Evolutionary conservation across 2,113 vertebrate genomes (phyloP), one percentile per base, ranked within the genome.

Genomic region (Centropus bengalensis): DNA sequence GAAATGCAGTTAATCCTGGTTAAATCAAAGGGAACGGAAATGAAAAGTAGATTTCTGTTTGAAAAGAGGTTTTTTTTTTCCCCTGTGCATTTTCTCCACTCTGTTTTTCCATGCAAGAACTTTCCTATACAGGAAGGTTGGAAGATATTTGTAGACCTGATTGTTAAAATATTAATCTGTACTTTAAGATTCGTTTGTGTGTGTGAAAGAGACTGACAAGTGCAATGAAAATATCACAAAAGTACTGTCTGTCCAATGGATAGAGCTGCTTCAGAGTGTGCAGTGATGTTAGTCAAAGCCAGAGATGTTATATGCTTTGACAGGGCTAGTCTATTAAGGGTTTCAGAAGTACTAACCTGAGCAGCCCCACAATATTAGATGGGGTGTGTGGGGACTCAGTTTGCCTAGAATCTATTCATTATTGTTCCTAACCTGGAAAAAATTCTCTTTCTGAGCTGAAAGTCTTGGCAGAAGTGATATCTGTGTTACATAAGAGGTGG

Each of bases 331-430:
- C 92, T 96, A 66, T 96, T 91, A 96, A 0, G 2, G 66, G 62
- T 95, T 97, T 93, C 93, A 94, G 71, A 95, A 94, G 88, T 58
- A 93, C 86, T 89, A 96, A 96, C 77, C 52, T 89, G 45, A 95
- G 75, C 93, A 85, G n/a, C 33, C 91, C 58, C 76, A 63, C 79
- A 84, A 42, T 79, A 81, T 94, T 91, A 88, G 76, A 55, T 80
- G 67, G 75, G 54, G 42, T 54, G 21, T 16, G n/a, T 59, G 88
- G 67, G 80, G 73, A 64, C 19, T 51, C 62, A 82, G 47, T 89
- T 97, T 95, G 73, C 75, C 82, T 97, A 55, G 93, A 94, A 80
- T 82, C 86, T 19, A 45, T 92, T 90, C 21, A 12, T 94, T 96
- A 63, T 74, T 73, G 59, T 88, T 82, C 33, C 47, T 79, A 90